A percentile compares a stretch with the other conserved stretches of the same genome.
Evolutionary conservation across 2,797 vertebrate genomes (phyloP).

Genomic region (Okamejei kenojei): DNA sequence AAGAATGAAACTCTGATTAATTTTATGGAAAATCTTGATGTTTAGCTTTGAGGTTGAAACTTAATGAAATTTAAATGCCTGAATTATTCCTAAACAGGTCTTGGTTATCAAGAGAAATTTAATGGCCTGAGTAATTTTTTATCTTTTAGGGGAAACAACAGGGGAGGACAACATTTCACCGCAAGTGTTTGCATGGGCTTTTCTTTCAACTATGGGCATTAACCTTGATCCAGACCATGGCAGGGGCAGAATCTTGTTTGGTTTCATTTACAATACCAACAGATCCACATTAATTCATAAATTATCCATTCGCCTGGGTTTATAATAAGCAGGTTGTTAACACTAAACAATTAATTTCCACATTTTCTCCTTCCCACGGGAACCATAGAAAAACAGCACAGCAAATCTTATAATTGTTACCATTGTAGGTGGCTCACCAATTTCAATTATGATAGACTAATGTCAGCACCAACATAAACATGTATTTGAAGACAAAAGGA

Average conservation of each 20-base stretch:
- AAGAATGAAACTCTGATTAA: no score
- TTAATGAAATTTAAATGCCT: no score
- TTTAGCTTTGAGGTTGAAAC: no score
- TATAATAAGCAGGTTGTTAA: not conserved
- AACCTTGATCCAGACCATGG: not conserved
- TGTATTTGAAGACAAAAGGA: not conserved
- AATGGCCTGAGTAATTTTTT: no score
- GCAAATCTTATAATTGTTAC: not conserved
- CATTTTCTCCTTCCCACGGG: not conserved
- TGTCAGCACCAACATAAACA: not conserved
- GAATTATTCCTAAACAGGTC: no score
- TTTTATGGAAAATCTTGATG: no score
- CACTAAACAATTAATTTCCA: not conserved
- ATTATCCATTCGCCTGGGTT: not conserved
- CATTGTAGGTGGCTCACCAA: not conserved
- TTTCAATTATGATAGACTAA: not conserved
- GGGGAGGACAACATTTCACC: not conserved
- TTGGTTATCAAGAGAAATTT: no score
- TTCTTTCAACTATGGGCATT: not conserved
- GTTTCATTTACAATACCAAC: not conserved
- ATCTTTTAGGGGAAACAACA: not conserved
- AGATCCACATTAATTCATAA: not conserved
- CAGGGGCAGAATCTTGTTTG: not conserved
- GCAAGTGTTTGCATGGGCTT: not conserved
- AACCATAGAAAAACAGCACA: not conserved